A percentile compares a stretch with the other conserved stretches of the same genome.
Evolutionary conservation across 30 jellyfish, hydroid and myxozoan genomes (phyloP).

Genomic region (Pelagia noctiluca): DNA sequence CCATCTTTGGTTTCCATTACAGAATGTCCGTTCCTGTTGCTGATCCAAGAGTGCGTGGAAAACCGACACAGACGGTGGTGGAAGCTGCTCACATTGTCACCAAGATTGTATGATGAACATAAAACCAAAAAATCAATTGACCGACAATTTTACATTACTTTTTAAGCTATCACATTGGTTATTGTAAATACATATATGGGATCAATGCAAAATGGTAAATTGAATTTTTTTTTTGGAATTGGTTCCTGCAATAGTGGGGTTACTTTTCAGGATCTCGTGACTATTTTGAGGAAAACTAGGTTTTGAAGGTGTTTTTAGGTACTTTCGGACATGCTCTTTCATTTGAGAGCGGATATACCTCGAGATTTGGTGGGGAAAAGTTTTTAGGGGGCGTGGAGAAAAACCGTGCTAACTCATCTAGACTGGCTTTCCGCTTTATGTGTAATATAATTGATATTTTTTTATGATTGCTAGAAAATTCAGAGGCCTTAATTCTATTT

Average conservation of each 20-base stretch:
- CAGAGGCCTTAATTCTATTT: too few relatives aligned
- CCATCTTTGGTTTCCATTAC: slow-evolving; percentile 12
- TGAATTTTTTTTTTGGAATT: too few relatives aligned
- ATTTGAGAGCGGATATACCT: background rate
- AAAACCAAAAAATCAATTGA: too few relatives aligned
- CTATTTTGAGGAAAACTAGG: too few relatives aligned
- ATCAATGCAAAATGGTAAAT: too few relatives aligned
- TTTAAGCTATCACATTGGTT: too few relatives aligned
- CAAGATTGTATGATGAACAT: background rate
- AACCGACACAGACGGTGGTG: slow-evolving; percentile 85
- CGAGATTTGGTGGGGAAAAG: background rate
- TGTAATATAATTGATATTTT: too few relatives aligned
- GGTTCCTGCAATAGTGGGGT: too few relatives aligned
- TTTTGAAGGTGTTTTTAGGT: slow-evolving; percentile 4
- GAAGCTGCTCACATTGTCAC: slow-evolving; percentile 94
- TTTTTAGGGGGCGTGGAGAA: background rate
- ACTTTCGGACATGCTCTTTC: background rate
- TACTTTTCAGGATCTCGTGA: background rate
- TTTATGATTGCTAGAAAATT: too few relatives aligned
- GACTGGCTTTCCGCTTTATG: background rate
- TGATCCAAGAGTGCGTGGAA: slow-evolving; percentile 86
- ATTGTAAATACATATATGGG: background rate
- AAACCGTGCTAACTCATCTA: background rate
- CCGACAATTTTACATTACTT: too few relatives aligned
- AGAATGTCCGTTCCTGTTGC: slow-evolving; percentile 90